A percentile compares a stretch with the other conserved stretches of the same genome.
Evolutionary conservation across 2,888 invertebrate species (phyloP).

Genomic region (Patella depressa): DNA sequence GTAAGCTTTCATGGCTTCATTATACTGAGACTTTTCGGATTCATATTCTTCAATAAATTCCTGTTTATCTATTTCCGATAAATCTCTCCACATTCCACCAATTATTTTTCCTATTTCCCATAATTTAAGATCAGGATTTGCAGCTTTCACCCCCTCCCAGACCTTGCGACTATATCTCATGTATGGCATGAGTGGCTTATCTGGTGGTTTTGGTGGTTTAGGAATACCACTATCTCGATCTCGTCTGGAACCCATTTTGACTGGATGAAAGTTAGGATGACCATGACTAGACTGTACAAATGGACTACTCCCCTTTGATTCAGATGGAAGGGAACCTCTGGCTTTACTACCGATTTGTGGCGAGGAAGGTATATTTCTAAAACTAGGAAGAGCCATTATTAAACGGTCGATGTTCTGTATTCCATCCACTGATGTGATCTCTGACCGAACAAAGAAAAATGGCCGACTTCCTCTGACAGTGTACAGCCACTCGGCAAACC

Average conservation of each 20-base stretch:
- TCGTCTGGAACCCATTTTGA: slow-evolving; percentile 81
- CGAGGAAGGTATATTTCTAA: no score
- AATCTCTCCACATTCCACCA: slow-evolving; percentile 97
- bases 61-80: slow-evolving; percentile 91
- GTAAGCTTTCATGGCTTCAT: slow-evolving; percentile 92
- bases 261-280: slow-evolving; percentile 92
- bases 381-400: no score
- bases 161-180: slow-evolving; percentile 98
- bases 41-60: slow-evolving; percentile 97
- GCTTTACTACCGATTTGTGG: no score
- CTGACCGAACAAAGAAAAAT: no score
- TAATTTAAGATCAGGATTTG: slow-evolving; percentile 93
- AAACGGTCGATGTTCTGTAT: no score
- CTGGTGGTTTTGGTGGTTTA: slow-evolving; percentile 97
- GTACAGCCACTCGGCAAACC: no score
- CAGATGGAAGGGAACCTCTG: no score
- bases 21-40: slow-evolving; percentile 88
- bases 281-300: slow-evolving; percentile 91
- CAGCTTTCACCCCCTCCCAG: slow-evolving; percentile 96
- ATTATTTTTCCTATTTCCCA: slow-evolving; percentile 99
- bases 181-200: slow-evolving; percentile 98
- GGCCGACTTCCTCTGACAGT: no score
- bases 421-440: no score
- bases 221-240: slow-evolving; percentile 73
- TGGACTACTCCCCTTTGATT: slow-evolving; percentile 78